Evolutionary conservation across 2,113 vertebrate genomes (phyloP).

Genomic region (Thunnus thynnus): DNA sequence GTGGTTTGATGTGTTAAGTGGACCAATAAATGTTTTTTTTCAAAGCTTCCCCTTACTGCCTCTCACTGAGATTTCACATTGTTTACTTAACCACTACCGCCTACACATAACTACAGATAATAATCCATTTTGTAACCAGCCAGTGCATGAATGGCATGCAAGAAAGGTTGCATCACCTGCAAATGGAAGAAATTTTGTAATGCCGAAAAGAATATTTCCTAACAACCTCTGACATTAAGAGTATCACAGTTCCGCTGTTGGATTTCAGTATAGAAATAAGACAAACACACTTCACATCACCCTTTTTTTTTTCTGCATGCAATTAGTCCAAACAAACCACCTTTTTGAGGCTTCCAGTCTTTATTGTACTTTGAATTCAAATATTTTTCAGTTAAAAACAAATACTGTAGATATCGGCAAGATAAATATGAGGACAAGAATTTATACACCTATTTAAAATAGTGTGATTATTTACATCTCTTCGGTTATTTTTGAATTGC

Average conservation of each 20-base stretch:
- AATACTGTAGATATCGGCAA: constrained; percentile 78
- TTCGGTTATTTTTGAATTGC: constrained; percentile 43
- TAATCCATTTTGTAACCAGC: constrained; percentile 10
- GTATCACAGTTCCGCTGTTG: too few relatives aligned
- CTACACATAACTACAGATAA: background rate
- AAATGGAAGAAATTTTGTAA: background rate
- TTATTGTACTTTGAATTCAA: constrained; percentile 83
- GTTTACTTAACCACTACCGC: background rate
- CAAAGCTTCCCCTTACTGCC: constrained; percentile 8
- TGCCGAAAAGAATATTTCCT: background rate
- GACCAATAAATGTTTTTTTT: constrained; percentile 78
- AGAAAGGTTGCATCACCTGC: constrained; percentile 12
- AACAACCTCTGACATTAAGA: background rate
- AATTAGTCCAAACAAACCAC: constrained; percentile 64
- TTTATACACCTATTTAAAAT: constrained; percentile 82
- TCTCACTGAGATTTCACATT: background rate
- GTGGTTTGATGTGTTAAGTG: constrained; percentile 40
- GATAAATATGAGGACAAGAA: constrained; percentile 83
- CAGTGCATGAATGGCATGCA: background rate
- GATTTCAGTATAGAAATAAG: too few relatives aligned
- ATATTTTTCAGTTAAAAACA: constrained; percentile 81
- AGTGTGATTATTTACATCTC: constrained; percentile 81
- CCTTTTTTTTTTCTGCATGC: background rate
- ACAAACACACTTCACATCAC: too few relatives aligned
- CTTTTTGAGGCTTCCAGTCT: constrained; percentile 76